These are phyloP conservation scores for Brachionus rotundiformis DNA, from an alignment of 1,140 invertebrate species.

Conservation along the genomic window DNA sequence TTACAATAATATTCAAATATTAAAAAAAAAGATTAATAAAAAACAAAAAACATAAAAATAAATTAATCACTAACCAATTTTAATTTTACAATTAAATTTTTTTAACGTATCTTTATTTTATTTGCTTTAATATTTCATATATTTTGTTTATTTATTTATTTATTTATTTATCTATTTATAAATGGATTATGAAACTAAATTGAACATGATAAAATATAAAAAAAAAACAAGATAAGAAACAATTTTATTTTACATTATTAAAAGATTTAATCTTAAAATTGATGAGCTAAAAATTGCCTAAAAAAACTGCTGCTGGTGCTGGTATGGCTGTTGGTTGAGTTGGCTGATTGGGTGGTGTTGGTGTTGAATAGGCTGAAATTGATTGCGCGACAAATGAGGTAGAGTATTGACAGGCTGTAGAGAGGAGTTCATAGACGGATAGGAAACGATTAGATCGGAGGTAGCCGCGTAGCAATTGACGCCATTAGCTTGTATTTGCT, in stretches of 20 bases:
- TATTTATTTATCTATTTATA: too few relatives aligned
- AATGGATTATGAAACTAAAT: neutral
- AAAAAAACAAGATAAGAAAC: neutral
- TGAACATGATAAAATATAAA: neutral
- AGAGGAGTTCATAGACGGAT: neutral
- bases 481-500: neutral
- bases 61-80: conserved; percentile 31
- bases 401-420: conserved; percentile 11
- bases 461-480: conserved; percentile 29
- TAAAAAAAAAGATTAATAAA: neutral
- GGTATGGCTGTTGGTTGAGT: too few relatives aligned
- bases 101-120: neutral
- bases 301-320: conserved; percentile 14
- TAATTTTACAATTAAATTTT: neutral
- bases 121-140: neutral
- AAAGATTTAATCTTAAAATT: conserved; percentile 5
- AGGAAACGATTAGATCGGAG: neutral
- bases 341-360: too few relatives aligned
- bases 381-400: conserved; percentile 17
- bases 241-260: conserved; percentile 7
- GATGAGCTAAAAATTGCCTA: neutral
- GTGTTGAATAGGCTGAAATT: conserved; percentile 20
- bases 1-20: neutral
- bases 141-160: too few relatives aligned
- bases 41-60: conserved; percentile 19